phyloP scores from a whole-genome alignment of 1,140 invertebrate genomes.

The Aphaenogaster rudis region DNA sequence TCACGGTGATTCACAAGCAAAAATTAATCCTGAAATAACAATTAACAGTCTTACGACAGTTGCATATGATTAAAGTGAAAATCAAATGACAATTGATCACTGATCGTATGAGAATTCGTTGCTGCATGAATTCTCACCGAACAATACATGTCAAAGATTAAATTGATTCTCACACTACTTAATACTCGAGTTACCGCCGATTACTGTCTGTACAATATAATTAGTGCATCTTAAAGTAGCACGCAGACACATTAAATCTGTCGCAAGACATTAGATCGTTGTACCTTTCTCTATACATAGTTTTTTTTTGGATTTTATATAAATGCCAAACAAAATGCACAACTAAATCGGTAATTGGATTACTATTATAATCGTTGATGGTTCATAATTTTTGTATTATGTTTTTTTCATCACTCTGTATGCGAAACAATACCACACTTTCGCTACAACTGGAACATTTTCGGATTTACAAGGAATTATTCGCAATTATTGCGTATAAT shows the following conservation, averaged over 20 bases:
- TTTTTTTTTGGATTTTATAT: constrained; percentile 8
- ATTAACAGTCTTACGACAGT: background rate
- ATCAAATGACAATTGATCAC: background rate
- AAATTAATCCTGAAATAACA: background rate
- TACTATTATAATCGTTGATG: background rate
- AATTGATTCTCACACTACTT: constrained; percentile 22
- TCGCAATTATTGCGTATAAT: constrained; percentile 6
- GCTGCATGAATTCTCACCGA: constrained; percentile 1
- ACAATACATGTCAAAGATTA: constrained; percentile 4
- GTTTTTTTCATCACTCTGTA: background rate
- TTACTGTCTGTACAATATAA: background rate
- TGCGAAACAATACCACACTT: constrained; percentile 13
- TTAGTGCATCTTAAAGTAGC: background rate
- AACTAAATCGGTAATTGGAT: background rate
- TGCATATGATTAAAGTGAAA: background rate
- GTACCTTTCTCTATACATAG: background rate
- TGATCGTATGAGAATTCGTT: constrained; percentile 5
- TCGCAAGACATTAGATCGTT: background rate
- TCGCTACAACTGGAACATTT: background rate
- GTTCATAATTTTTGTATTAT: background rate
- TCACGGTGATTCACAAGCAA: background rate
- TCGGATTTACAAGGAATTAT: constrained; percentile 9
- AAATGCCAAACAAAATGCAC: background rate
- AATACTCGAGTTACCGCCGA: background rate
- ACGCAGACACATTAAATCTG: background rate